These are phyloP conservation scores for Cnemophilus loriae DNA, from an alignment of 2,113 vertebrate genomes.

Conservation along the genomic window DNA sequence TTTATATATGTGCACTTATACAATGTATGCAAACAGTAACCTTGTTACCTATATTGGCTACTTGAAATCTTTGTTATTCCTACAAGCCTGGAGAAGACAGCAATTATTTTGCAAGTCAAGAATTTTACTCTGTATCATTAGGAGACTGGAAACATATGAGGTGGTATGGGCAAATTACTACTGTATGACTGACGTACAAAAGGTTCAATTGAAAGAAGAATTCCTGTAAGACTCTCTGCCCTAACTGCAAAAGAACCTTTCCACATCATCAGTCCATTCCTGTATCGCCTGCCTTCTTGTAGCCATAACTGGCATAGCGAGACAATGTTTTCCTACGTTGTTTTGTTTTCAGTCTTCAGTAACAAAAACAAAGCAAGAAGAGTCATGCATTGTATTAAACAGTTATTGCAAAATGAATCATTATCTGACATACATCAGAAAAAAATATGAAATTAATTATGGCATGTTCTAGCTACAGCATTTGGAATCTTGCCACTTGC, in stretches of 20 bases:
- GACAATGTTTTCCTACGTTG: fast-evolving
- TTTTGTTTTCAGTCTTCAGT: background rate
- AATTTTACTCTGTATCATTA: background rate
- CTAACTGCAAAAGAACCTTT: background rate
- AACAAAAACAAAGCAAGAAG: background rate
- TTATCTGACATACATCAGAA: background rate
- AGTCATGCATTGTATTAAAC: background rate
- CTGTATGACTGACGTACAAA: background rate
- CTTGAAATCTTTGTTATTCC: background rate
- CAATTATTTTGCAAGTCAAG: background rate
- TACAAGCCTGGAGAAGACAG: background rate
- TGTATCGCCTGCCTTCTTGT: background rate
- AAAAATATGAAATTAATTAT: background rate
- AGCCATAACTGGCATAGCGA: background rate
- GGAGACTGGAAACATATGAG: background rate
- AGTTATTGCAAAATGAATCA: background rate
- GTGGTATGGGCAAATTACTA: background rate
- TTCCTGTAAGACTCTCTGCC: background rate
- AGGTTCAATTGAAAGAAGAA: background rate
- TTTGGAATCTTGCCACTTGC: background rate
- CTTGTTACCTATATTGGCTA: background rate
- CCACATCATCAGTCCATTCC: background rate
- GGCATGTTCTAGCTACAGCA: background rate
- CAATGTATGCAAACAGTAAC: background rate
- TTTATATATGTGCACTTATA: background rate